Conservation (phyloP, 2,888 invertebrate species). For the Melanargia galathea region DNA sequence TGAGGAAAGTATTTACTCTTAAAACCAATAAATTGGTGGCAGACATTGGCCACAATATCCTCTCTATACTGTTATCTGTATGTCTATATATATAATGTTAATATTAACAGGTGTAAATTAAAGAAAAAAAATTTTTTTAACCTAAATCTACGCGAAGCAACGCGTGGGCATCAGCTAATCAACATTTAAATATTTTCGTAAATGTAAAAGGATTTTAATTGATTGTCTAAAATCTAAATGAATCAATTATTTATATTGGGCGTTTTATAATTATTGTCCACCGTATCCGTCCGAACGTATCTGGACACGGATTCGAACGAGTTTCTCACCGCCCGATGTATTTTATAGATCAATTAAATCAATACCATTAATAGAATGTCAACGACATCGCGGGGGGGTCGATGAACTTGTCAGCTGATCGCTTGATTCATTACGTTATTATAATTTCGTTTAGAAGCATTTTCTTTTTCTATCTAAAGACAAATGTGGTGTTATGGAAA, state of each 20-base stretch:
- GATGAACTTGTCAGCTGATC: constrained; percentile 42
- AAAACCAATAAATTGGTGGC: too few species aligned
- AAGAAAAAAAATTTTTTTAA: too few species aligned
- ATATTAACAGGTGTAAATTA: too few species aligned
- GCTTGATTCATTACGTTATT: constrained; percentile 25
- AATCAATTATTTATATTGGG: constrained; percentile 14
- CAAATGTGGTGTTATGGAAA: not conserved
- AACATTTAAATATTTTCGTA: too few species aligned
- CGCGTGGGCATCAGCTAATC: too few species aligned
- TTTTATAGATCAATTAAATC: constrained; percentile 42
- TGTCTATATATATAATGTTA: too few species aligned
- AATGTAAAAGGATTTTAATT: too few species aligned
- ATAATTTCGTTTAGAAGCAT: not conserved
- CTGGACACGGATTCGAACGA: constrained; percentile 26
- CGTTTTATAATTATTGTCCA: constrained; percentile 14
- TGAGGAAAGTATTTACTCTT: too few species aligned
- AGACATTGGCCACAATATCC: too few species aligned
- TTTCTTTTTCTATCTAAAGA: not conserved
- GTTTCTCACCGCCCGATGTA: constrained; percentile 23
- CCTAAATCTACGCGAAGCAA: too few species aligned
- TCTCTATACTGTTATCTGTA: too few species aligned
- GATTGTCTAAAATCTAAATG: not conserved
- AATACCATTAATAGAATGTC: constrained; percentile 43
- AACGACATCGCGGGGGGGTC: constrained; percentile 41
- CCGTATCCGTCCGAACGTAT: constrained; percentile 29